Evolutionary conservation across 2,888 invertebrate genomes (phyloP).

Genomic region (Leptopilina myrica): DNA sequence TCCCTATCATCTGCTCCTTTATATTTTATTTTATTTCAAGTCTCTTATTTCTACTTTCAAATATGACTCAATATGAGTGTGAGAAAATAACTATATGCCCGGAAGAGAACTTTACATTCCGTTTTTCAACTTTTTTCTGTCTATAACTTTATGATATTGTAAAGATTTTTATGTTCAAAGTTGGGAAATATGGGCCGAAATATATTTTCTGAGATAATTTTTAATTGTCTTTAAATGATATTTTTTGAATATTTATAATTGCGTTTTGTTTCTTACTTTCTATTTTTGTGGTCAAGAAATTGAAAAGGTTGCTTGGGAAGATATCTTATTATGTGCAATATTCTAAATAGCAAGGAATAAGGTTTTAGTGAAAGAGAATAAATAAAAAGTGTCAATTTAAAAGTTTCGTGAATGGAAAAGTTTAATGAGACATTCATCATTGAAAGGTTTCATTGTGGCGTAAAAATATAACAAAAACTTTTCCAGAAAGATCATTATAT

Average conservation of each 20-base stretch:
- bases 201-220: too few relatives aligned
- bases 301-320: background rate
- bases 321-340: background rate
- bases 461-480: conserved; percentile 14
- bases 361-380: background rate
- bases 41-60: background rate
- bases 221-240: too few relatives aligned
- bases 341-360: background rate
- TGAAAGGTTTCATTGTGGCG: conserved; percentile 26
- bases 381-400: conserved; percentile 21
- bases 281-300: too few relatives aligned
- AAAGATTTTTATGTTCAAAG: background rate
- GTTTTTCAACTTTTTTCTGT: background rate
- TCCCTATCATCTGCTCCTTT: background rate
- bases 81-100: background rate
- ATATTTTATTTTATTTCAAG: background rate
- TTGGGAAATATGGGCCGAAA: background rate
- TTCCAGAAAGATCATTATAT: conserved; percentile 21
- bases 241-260: too few relatives aligned
- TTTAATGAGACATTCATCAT: conserved; percentile 31
- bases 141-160: background rate
- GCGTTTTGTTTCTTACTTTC: too few relatives aligned
- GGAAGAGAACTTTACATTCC: background rate
- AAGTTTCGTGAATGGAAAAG: background rate
- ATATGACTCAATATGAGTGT: too few relatives aligned